A percentile compares a stretch with the other conserved stretches of the same genome.
These are phyloP conservation scores for Alviniconcha strummeri DNA, from an alignment of 2,888 invertebrate species.

Conservation along the genomic window DNA sequence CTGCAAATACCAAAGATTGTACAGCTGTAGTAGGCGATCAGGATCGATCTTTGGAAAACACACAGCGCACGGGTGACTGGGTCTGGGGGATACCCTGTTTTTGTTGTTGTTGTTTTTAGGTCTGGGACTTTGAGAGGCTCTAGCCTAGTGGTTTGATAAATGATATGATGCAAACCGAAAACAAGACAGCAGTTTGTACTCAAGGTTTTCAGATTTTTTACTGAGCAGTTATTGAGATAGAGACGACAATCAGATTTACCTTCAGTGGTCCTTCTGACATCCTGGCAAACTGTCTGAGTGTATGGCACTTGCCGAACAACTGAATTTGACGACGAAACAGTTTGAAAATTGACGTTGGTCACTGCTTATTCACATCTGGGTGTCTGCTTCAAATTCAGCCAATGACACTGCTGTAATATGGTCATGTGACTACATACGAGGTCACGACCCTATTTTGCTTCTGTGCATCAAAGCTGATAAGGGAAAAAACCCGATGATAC, in stretches of 20 bases:
- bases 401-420: slow-evolving; percentile 30
- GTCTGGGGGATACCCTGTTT: too few relatives aligned
- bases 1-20: too few relatives aligned
- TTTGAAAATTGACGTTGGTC: slow-evolving; percentile 3
- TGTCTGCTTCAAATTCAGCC: slow-evolving; percentile 30
- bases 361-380: not conserved
- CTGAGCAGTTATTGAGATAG: too few relatives aligned
- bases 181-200: too few relatives aligned
- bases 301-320: not conserved
- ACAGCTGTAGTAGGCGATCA: too few relatives aligned
- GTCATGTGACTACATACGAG: slow-evolving; percentile 38
- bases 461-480: not conserved
- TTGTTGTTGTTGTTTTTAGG: too few relatives aligned
- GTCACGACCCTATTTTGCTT: slow-evolving; percentile 45
- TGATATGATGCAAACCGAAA: too few relatives aligned
- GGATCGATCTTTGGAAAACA: too few relatives aligned
- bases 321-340: slow-evolving; percentile 7
- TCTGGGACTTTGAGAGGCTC: too few relatives aligned
- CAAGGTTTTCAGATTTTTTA: too few relatives aligned
- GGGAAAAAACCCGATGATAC: not conserved
- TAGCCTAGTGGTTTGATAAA: too few relatives aligned
- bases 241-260: not conserved
- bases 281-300: not conserved
- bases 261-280: slow-evolving; percentile 17
- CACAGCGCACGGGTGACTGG: too few relatives aligned